These are phyloP conservation scores for Xanthostigma xanthostigma DNA, from an alignment of 2,888 invertebrate genomes.

Conservation along the genomic window DNA sequence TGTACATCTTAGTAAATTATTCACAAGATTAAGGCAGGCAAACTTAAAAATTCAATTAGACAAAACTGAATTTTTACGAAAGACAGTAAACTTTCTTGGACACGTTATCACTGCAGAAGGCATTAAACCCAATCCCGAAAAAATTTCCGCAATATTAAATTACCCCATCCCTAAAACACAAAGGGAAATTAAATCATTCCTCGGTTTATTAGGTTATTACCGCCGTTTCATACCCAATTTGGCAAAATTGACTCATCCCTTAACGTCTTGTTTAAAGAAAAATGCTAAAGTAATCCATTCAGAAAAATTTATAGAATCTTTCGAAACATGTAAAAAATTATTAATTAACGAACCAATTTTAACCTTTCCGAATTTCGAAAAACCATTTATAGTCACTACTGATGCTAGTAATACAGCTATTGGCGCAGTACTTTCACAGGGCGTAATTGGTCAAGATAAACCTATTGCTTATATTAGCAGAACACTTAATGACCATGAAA, in stretches of 20 bases:
- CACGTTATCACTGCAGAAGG: conserved; percentile 22
- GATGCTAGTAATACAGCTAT: conserved; percentile 14
- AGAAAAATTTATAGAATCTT: conserved; percentile 4
- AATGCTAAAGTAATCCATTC: conserved; percentile 7
- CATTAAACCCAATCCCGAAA: conserved; percentile 22
- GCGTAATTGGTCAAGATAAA: conserved; percentile 6
- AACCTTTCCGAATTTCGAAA: conserved; percentile 12
- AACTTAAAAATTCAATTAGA: conserved; percentile 19
- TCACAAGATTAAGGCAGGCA: conserved; percentile 14
- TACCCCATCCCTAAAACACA: conserved; percentile 18
- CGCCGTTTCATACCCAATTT: conserved; percentile 13
- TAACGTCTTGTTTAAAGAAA: conserved; percentile 11
- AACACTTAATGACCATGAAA: conserved; percentile 13
- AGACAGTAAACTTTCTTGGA: conserved; percentile 23
- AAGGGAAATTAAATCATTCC: conserved; percentile 19
- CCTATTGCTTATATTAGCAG: conserved; percentile 14
- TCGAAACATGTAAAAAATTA: conserved; percentile 9
- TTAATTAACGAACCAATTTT: conserved; percentile 8
- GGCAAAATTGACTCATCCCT: conserved; percentile 12
- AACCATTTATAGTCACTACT: conserved; percentile 13
- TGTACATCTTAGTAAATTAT: conserved; percentile 17
- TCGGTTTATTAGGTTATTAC: conserved; percentile 6
- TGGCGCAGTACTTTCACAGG: conserved; percentile 14
- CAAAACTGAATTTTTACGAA: conserved; percentile 21
- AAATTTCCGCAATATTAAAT: conserved; percentile 15